Conservation (phyloP, 1,140 invertebrate species). For the Pogonognathellus flavescens region DNA sequence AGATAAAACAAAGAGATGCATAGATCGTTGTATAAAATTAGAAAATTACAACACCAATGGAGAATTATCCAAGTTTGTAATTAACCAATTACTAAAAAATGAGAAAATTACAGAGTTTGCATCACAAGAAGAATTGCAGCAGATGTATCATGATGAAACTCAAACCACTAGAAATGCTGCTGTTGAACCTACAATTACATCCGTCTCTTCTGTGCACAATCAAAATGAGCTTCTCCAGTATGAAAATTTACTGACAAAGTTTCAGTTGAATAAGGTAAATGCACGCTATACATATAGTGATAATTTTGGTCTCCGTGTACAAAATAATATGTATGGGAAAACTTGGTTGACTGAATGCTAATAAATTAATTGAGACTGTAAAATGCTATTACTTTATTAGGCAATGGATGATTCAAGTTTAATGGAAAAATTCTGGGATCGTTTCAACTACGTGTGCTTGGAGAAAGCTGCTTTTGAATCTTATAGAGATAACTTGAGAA, state of each 20-base stretch:
- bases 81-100: slow-evolving; percentile 8
- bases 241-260: not conserved
- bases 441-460: slow-evolving; percentile 58
- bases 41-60: slow-evolving; percentile 59
- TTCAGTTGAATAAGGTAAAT: not conserved
- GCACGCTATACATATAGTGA: no score
- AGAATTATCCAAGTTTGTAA: slow-evolving; percentile 47
- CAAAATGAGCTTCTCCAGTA: not conserved
- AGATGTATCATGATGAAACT: not conserved
- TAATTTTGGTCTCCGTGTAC: no score
- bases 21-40: slow-evolving; percentile 58
- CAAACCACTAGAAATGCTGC: not conserved
- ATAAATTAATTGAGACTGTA: no score
- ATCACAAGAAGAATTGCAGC: not conserved
- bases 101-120: not conserved
- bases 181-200: not conserved
- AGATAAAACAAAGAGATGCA: slow-evolving; percentile 14
- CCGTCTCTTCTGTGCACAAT: not conserved
- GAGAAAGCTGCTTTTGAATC: slow-evolving; percentile 49
- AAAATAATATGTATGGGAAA: not conserved
- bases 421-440: slow-evolving; percentile 64
- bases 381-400: slow-evolving; percentile 12
- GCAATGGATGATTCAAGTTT: slow-evolving; percentile 56
- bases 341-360: not conserved
- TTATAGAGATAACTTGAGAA: not conserved